phyloP scores from a whole-genome alignment of 2,113 vertebrate species.

The Carassius auratus region DNA sequence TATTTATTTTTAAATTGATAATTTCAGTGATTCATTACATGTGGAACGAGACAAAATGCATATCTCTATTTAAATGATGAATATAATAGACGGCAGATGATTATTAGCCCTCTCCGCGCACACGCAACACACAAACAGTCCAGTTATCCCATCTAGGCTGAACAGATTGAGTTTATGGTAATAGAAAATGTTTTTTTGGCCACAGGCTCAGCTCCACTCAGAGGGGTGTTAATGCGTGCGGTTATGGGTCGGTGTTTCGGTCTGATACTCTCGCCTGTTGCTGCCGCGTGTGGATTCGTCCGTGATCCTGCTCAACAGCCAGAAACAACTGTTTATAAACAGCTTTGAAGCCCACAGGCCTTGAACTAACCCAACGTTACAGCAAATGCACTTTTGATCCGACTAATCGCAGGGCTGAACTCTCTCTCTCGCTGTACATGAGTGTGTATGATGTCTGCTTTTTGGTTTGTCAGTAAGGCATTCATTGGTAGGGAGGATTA shows the following conservation, averaged over 20 bases:
- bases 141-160: slow-evolving; percentile 23
- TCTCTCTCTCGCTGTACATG: not conserved
- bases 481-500: not conserved
- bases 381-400: slow-evolving; percentile 63
- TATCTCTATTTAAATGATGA: slow-evolving; percentile 47
- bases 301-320: slow-evolving; percentile 58
- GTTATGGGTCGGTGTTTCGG: slow-evolving; percentile 70
- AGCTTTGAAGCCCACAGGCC: slow-evolving; percentile 63
- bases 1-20: slow-evolving; percentile 45
- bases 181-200: slow-evolving; percentile 46
- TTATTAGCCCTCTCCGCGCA: slow-evolving; percentile 10
- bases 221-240: slow-evolving; percentile 65
- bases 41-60: slow-evolving; percentile 23
- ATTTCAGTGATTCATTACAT: slow-evolving; percentile 52
- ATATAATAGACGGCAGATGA: slow-evolving; percentile 12
- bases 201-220: slow-evolving; percentile 57
- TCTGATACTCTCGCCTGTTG: slow-evolving; percentile 65
- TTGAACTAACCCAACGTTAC: slow-evolving; percentile 66
- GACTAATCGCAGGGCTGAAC: slow-evolving; percentile 63
- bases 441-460: slow-evolving; percentile 19
- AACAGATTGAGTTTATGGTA: slow-evolving; percentile 29
- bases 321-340: slow-evolving; percentile 73
- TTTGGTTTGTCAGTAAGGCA: not conserved
- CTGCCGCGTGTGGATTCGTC: slow-evolving; percentile 72
- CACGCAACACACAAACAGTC: slow-evolving; percentile 11